phyloP scores from a whole-genome alignment of 1,140 invertebrate genomes.

The Lethrus apterus region DNA sequence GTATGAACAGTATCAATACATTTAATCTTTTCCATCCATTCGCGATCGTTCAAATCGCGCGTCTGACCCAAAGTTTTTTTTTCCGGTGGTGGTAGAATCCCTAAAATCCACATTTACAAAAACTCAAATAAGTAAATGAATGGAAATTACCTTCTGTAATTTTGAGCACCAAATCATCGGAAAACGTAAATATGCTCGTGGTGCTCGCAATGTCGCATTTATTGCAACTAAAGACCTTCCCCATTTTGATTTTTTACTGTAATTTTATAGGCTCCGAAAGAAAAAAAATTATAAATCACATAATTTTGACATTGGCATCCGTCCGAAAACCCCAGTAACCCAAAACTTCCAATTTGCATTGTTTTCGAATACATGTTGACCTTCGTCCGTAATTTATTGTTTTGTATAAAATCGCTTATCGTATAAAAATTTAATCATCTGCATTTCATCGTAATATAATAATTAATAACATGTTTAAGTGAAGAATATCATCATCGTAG shows the following conservation, averaged over 20 bases:
- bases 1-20: constrained; percentile 43
- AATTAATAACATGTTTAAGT: no score
- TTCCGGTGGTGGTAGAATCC: constrained; percentile 1
- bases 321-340: no score
- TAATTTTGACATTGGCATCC: no score
- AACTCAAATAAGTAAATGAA: not conserved
- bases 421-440: no score
- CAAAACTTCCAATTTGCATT: no score
- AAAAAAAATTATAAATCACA: no score
- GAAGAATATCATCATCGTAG: no score
- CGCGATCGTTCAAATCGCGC: constrained; percentile 1
- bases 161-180: constrained; percentile 17
- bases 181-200: constrained; percentile 20
- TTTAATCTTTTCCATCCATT: constrained; percentile 41
- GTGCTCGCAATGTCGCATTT: constrained; percentile 12
- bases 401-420: no score
- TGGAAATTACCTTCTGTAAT: constrained; percentile 14
- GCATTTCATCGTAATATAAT: no score
- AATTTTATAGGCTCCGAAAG: not conserved
- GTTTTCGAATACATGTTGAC: no score
- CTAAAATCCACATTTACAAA: constrained; percentile 2
- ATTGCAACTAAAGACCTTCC: constrained; percentile 16
- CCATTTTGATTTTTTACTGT: constrained; percentile 17
- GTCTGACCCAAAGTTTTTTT: not conserved
- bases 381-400: no score